Conservation (phyloP, 1,140 invertebrate genomes). For the Achatina immaculata region DNA sequence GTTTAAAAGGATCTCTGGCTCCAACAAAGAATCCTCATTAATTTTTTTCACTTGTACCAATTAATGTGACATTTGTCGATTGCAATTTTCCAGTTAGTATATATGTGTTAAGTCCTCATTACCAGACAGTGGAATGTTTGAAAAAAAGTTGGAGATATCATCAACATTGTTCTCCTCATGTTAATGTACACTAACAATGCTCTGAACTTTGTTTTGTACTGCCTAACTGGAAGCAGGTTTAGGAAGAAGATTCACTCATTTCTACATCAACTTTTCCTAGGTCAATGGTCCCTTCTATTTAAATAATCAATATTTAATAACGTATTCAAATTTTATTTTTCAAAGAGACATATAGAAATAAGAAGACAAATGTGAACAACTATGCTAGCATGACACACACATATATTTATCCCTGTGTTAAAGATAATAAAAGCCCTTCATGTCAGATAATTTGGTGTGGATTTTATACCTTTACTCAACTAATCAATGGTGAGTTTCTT, state of each 20-base stretch:
- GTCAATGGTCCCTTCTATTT: not conserved
- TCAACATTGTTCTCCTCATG: not conserved
- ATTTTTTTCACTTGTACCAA: not conserved
- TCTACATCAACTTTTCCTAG: not conserved
- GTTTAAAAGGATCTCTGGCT: not conserved
- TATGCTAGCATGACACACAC: too few species aligned
- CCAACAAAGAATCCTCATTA: not conserved
- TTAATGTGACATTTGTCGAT: conserved; percentile 1
- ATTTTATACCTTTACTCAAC: too few species aligned
- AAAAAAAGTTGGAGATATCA: not conserved
- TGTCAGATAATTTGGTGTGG: too few species aligned
- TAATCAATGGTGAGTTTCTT: too few species aligned
- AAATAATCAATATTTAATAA: not conserved
- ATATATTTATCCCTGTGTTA: too few species aligned
- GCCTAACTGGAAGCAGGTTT: conserved; percentile 43
- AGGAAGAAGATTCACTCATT: conserved; percentile 40
- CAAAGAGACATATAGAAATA: too few species aligned
- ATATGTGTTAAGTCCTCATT: not conserved
- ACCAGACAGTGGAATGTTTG: not conserved
- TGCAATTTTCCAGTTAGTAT: conserved; percentile 18
- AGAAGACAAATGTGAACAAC: too few species aligned
- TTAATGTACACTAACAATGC: conserved; percentile 52
- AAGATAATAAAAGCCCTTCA: too few species aligned
- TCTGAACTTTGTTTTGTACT: conserved; percentile 51
- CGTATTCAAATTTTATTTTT: too few species aligned